phyloP scores from a whole-genome alignment of 1,140 invertebrate genomes.

The Drosophila persimilis region DNA sequence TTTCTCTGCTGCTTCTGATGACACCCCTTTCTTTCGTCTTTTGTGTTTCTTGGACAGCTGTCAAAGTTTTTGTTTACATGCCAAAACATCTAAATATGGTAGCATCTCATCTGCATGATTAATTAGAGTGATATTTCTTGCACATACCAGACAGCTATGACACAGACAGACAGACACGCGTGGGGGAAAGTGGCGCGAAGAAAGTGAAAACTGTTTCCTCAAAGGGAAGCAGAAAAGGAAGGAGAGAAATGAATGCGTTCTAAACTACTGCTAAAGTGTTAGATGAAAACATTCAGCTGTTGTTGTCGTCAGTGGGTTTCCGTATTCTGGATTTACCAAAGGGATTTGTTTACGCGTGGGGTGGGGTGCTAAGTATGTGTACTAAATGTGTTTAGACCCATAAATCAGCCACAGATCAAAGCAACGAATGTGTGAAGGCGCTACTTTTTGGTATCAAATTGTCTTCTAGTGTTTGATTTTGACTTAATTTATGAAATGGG shows the following conservation, averaged over 20 bases:
- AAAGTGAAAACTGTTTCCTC: conserved; percentile 41
- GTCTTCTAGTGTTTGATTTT: too few relatives aligned
- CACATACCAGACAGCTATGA: conserved; percentile 37
- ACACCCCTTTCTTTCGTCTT: conserved; percentile 3
- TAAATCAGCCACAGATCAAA: too few relatives aligned
- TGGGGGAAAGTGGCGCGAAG: conserved; percentile 13
- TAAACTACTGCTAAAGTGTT: conserved; percentile 5
- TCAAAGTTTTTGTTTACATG: conserved; percentile 37
- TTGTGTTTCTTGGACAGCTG: conserved; percentile 23
- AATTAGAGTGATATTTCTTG: conserved; percentile 49
- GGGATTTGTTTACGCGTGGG: too few relatives aligned
- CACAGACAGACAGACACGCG: conserved; percentile 8
- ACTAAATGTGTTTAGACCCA: too few relatives aligned
- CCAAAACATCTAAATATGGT: conserved; percentile 29
- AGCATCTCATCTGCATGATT: conserved; percentile 31
- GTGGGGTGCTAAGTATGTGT: too few relatives aligned
- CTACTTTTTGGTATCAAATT: too few relatives aligned
- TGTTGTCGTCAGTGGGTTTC: too few relatives aligned
- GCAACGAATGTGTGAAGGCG: too few relatives aligned
- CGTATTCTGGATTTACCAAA: too few relatives aligned
- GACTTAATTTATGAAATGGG: too few relatives aligned
- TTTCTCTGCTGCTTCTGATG: too few relatives aligned
- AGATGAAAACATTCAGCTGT: too few relatives aligned
- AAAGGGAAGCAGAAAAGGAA: conserved; percentile 1
- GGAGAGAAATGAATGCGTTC: background rate